A percentile compares a stretch with the other conserved stretches of the same genome.
These are phyloP conservation scores for Percopsis transmontana DNA, from an alignment of 2,113 vertebrate genomes.

Conservation along the genomic window DNA sequence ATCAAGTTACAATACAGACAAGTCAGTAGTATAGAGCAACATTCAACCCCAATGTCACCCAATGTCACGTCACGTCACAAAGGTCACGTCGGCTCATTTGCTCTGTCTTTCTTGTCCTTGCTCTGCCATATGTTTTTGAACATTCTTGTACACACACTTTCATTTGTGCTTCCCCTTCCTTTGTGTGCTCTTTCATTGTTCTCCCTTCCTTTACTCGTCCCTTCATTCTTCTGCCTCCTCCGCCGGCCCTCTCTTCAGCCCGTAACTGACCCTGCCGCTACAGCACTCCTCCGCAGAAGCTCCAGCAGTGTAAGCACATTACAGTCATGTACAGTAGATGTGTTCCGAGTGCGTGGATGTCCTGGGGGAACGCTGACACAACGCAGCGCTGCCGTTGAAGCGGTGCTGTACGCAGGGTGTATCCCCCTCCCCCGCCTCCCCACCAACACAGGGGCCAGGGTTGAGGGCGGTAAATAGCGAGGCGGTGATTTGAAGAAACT, in stretches of 20 bases:
- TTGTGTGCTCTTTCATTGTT: not conserved
- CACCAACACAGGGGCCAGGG: constrained; percentile 23
- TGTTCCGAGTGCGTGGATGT: constrained; percentile 21
- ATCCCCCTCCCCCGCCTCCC: constrained; percentile 7
- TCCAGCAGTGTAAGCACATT: too few species aligned
- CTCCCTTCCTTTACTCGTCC: not conserved
- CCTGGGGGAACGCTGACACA: constrained; percentile 26
- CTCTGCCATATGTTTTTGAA: too few species aligned
- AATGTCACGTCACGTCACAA: too few species aligned
- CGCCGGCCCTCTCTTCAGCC: not conserved
- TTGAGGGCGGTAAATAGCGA: constrained; percentile 62
- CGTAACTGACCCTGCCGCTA: not conserved
- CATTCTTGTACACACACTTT: too few species aligned
- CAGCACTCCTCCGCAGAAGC: too few species aligned
- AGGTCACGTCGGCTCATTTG: too few species aligned
- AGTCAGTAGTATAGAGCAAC: constrained; percentile 26
- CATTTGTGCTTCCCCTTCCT: not conserved
- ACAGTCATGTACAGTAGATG: constrained; percentile 18
- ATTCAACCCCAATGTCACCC: not conserved
- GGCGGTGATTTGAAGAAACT: constrained; percentile 61
- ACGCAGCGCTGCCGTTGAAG: constrained; percentile 26
- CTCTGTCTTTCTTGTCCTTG: constrained; percentile 1
- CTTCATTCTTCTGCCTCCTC: not conserved
- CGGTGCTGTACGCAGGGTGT: constrained; percentile 45
- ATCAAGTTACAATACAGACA: constrained; percentile 19